Conservation (phyloP, 2,888 invertebrate genomes). For the Orgyia antiqua region DNA sequence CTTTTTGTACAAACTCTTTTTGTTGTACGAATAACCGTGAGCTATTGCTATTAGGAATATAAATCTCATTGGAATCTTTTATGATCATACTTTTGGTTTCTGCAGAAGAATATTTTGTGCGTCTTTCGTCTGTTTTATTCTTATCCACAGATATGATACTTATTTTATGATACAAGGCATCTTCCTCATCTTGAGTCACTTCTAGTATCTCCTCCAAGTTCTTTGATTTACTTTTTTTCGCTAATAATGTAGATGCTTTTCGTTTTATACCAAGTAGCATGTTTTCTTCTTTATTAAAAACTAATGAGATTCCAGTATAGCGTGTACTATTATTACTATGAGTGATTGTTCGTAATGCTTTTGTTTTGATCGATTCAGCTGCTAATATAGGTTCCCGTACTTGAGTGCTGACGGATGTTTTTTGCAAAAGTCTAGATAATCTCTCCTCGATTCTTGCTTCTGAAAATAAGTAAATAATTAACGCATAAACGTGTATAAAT, state of each 20-base stretch:
- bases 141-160: neutral
- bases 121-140: neutral
- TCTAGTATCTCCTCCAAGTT: slow-evolving; percentile 1
- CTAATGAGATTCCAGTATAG: slow-evolving; percentile 21
- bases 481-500: neutral
- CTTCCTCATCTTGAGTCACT: neutral
- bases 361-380: slow-evolving; percentile 13
- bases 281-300: slow-evolving; percentile 36
- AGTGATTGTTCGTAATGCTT: slow-evolving; percentile 6
- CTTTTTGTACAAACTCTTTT: neutral
- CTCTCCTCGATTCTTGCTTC: slow-evolving; percentile 42
- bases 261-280: slow-evolving; percentile 9
- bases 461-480: slow-evolving; percentile 30
- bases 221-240: neutral
- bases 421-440: slow-evolving; percentile 28
- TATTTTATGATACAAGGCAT: neutral
- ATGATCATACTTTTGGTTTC: neutral
- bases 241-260: slow-evolving; percentile 6
- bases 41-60: neutral
- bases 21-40: neutral
- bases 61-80: neutral
- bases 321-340: slow-evolving; percentile 7
- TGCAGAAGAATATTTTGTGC: neutral
- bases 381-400: slow-evolving; percentile 24
- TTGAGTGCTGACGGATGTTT: slow-evolving; percentile 34